These are phyloP conservation scores for Peromyscus nudipes DNA, from an alignment of 2,797 vertebrate species.

Conservation along the genomic window DNA sequence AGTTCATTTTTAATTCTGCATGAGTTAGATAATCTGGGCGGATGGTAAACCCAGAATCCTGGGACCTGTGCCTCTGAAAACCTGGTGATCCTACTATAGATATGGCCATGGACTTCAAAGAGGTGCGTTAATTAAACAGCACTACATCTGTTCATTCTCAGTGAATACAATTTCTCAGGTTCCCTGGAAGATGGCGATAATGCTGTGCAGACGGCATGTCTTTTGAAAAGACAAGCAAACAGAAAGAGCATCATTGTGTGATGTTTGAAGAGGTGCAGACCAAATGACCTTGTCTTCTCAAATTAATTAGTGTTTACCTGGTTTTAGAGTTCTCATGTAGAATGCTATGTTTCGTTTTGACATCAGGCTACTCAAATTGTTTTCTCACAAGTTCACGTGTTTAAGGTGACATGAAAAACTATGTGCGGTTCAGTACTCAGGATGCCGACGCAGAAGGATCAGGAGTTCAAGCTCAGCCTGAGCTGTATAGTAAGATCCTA, in stretches of 20 bases:
- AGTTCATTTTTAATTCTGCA: constrained; percentile 34
- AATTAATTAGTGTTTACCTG: background rate
- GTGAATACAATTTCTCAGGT: constrained; percentile 24
- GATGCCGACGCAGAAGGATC: background rate
- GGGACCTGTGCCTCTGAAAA: background rate
- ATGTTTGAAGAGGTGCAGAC: background rate
- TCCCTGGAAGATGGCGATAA: background rate
- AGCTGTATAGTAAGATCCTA: background rate
- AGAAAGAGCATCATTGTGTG: background rate
- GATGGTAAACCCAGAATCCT: constrained; percentile 17
- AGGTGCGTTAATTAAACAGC: constrained; percentile 35
- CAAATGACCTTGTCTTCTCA: constrained; percentile 53
- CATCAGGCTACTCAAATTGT: background rate
- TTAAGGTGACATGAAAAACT: background rate
- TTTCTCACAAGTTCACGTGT: background rate
- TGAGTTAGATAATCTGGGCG: background rate
- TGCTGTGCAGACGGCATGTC: background rate
- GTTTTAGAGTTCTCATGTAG: background rate
- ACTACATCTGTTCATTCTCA: constrained; percentile 19
- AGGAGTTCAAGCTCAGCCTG: background rate
- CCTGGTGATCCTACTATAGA: background rate
- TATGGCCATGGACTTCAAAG: constrained; percentile 7
- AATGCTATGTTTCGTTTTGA: background rate
- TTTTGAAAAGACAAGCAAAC: background rate
- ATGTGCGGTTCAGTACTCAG: background rate